phyloP scores from a whole-genome alignment of 2,888 invertebrate genomes.

The Xanthia icteritia region DNA sequence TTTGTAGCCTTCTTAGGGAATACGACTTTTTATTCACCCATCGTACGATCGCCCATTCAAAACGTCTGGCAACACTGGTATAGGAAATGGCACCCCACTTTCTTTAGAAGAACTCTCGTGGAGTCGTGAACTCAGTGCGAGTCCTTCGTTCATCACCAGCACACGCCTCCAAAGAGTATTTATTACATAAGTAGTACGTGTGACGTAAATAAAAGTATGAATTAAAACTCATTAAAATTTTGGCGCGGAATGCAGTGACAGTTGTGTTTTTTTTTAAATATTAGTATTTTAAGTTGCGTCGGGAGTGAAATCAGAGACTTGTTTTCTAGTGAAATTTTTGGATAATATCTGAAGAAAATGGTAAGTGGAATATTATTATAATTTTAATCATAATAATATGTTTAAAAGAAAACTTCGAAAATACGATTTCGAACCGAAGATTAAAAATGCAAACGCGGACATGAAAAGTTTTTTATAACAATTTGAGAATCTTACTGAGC shows the following conservation, averaged over 20 bases:
- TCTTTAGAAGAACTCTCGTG: constrained; percentile 55
- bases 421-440: neutral
- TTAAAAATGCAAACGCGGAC: neutral
- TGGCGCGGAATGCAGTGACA: constrained; percentile 69
- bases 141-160: constrained; percentile 30
- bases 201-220: constrained; percentile 39
- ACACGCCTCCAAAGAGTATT: constrained; percentile 47
- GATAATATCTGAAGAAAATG: constrained; percentile 57
- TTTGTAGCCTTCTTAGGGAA: too few relatives aligned
- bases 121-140: constrained; percentile 43
- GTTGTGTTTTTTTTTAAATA: constrained; percentile 47
- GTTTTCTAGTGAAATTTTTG: constrained; percentile 46
- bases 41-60: too few relatives aligned
- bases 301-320: constrained; percentile 43
- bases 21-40: too few relatives aligned
- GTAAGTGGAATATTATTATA: constrained; percentile 39
- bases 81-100: constrained; percentile 66
- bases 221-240: constrained; percentile 44
- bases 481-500: neutral
- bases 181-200: constrained; percentile 5
- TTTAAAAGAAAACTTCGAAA: neutral
- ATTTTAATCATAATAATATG: neutral
- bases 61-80: too few relatives aligned
- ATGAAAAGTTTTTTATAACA: neutral
- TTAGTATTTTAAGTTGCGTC: neutral